These are phyloP conservation scores for Bemisia tabaci DNA, from an alignment of 1,140 invertebrate genomes.

Conservation along the genomic window DNA sequence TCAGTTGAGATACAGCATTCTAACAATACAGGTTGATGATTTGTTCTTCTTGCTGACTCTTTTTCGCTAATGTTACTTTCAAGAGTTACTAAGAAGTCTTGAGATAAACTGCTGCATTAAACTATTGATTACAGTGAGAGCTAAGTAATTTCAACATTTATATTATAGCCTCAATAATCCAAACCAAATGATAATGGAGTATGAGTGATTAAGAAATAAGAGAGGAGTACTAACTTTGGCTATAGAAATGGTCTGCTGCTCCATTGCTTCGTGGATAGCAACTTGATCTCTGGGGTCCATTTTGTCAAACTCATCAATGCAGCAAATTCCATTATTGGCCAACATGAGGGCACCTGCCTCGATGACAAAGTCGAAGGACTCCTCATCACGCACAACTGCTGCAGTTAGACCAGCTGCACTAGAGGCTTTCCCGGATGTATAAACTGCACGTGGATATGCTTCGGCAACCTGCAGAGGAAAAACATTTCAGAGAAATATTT, in stretches of 20 bases:
- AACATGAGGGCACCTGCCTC: conserved; percentile 99
- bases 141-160: too few species aligned
- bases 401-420: conserved; percentile 95
- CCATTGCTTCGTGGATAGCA: conserved; percentile 99
- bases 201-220: too few species aligned
- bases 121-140: too few species aligned
- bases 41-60: too few species aligned
- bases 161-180: too few species aligned
- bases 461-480: conserved; percentile 55
- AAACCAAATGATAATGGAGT: too few species aligned
- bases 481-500: conserved; percentile 6
- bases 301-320: conserved; percentile 99
- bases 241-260: conserved; percentile 98
- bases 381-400: conserved; percentile 93
- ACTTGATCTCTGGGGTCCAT: conserved; percentile 97
- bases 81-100: too few species aligned
- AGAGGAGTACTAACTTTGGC: conserved; percentile 76
- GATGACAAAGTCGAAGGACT: conserved; percentile 96
- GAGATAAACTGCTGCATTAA: too few species aligned
- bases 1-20: too few species aligned
- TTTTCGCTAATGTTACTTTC: too few species aligned
- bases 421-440: conserved; percentile 97
- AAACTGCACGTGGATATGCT: conserved; percentile 89
- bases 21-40: too few species aligned
- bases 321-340: conserved; percentile 97